Percentiles rank a stretch among this genome's conserved stretches.
Evolutionary conservation across 2,888 invertebrate genomes (phyloP).

Genomic region (Nymphalis c-album): DNA sequence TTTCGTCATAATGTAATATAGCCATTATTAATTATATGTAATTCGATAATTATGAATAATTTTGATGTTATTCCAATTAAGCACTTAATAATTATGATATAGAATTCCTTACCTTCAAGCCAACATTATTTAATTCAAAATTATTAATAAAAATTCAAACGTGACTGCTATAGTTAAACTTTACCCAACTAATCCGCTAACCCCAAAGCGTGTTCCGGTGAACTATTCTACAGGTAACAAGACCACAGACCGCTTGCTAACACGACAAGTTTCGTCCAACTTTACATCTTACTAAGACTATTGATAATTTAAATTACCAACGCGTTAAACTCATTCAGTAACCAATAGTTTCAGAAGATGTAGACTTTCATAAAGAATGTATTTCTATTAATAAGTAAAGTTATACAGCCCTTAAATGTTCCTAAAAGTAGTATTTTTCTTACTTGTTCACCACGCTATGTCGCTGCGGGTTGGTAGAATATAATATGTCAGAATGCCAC

Average conservation of each 20-base stretch:
- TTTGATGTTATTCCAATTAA: no score
- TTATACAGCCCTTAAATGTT: no score
- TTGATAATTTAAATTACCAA: slow-evolving; percentile 19
- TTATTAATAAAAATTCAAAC: background rate
- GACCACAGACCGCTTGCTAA: slow-evolving; percentile 28
- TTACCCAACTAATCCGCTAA: slow-evolving; percentile 21
- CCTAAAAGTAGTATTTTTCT: no score
- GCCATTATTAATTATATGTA: no score
- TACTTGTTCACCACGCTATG: no score
- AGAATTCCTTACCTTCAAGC: no score
- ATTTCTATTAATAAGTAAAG: no score
- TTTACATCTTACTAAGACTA: slow-evolving; percentile 23
- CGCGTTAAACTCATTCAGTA: background rate
- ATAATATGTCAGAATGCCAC: background rate
- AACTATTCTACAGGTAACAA: slow-evolving; percentile 32
- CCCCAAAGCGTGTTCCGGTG: slow-evolving; percentile 24
- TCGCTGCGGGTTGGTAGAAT: no score
- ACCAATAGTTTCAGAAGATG: no score
- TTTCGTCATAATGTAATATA: no score
- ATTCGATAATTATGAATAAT: no score
- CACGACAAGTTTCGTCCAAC: slow-evolving; percentile 20
- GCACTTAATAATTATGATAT: background rate
- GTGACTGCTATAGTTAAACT: background rate
- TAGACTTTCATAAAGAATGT: no score
- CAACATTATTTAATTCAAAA: background rate